phyloP scores from a whole-genome alignment of 2,797 vertebrate genomes.

The Myotis findleyi region DNA sequence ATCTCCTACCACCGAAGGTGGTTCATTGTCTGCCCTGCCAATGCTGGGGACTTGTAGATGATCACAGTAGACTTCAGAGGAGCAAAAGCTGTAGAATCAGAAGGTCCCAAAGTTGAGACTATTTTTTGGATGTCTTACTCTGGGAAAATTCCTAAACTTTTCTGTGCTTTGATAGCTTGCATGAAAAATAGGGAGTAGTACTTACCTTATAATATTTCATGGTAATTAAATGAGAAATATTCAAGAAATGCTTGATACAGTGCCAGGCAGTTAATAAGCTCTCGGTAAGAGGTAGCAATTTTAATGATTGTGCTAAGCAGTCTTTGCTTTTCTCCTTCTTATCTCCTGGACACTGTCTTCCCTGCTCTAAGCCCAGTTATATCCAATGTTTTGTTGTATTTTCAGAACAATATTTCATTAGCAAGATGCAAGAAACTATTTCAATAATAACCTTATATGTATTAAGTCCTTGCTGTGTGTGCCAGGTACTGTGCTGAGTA shows the following conservation, averaged over 20 bases:
- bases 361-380: not conserved
- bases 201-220: slow-evolving; percentile 1
- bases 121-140: not conserved
- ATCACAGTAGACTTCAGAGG: not conserved
- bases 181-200: not conserved
- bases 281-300: not conserved
- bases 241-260: not conserved
- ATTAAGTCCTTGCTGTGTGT: not conserved
- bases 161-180: not conserved
- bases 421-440: not conserved
- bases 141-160: not conserved
- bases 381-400: not conserved
- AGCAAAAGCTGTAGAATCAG: not conserved
- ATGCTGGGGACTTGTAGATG: not conserved
- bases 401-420: not conserved
- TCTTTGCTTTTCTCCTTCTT: slow-evolving; percentile 5
- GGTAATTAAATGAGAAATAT: not conserved
- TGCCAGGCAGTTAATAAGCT: not conserved
- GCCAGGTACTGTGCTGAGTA: not conserved
- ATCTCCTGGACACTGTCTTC: not conserved
- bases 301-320: not conserved
- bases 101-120: not conserved
- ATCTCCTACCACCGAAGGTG: no score
- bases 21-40: not conserved
- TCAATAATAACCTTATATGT: not conserved